A percentile compares a stretch with the other conserved stretches of the same genome.
phyloP scores from a whole-genome alignment of 2,888 invertebrate genomes.

The Eustalomyia histrio region DNA sequence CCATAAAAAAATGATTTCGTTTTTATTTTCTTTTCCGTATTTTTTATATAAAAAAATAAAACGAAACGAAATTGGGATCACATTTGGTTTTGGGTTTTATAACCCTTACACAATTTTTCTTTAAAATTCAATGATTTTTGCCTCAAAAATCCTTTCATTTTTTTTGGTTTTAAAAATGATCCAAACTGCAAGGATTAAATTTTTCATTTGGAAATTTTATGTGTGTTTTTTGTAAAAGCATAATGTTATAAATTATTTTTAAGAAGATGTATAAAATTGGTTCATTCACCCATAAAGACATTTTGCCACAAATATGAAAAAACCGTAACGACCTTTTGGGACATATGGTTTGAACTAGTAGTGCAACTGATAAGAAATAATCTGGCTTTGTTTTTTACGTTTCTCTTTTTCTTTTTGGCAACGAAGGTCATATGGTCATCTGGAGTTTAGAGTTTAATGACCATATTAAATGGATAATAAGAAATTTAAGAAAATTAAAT shows the following conservation, averaged over 20 bases:
- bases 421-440: conserved; percentile 56
- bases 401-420: background rate
- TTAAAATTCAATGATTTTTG: conserved; percentile 72
- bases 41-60: conserved; percentile 36
- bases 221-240: conserved; percentile 18
- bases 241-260: conserved; percentile 35
- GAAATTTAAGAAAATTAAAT: background rate
- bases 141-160: conserved; percentile 70
- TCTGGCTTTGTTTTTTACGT: conserved; percentile 11
- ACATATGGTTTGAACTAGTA: conserved; percentile 41
- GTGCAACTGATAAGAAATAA: conserved; percentile 50
- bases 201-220: conserved; percentile 34
- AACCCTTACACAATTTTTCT: conserved; percentile 69
- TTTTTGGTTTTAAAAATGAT: conserved; percentile 15
- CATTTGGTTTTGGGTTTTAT: conserved; percentile 24
- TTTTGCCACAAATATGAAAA: conserved; percentile 56
- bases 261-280: conserved; percentile 27
- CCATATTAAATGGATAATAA: conserved; percentile 41
- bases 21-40: conserved; percentile 45
- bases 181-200: conserved; percentile 49
- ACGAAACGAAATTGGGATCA: conserved; percentile 27
- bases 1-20: conserved; percentile 62
- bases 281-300: conserved; percentile 66
- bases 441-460: conserved; percentile 41
- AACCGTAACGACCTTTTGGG: conserved; percentile 57